Evolutionary conservation across 1,140 invertebrate genomes (phyloP), one percentile per base, ranked within the genome.

Genomic region (Melitaea cinxia): DNA sequence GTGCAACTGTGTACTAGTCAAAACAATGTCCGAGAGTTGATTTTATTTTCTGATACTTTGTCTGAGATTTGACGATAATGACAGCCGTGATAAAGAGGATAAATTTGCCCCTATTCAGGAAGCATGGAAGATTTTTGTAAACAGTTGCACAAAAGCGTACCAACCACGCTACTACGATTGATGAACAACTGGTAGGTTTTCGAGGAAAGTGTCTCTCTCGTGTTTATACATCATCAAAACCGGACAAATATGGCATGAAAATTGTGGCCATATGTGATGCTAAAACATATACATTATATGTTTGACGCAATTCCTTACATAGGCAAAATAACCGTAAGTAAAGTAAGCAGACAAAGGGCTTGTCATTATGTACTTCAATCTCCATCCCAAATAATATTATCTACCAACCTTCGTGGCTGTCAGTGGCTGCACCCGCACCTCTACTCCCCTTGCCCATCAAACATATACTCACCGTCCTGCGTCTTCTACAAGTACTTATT

Each of bases 231-330:
- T 23, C 55, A 10, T 24, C 12, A n/a, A 57, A 42, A 24, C 55
- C 55, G 4, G 55, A 57, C 37, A 39, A 45, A 42, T 42, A 42
- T 57, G 55, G 55, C 12, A n/a, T 57, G 19, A 57, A 57, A 57
- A 24, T 42, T 24, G 35, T 42, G 10, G 21, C 37, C 19, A 42
- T 57, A n/a, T 42, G 37, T 57, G 35, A 57, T 42, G 35, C 55
- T 7, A 39, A 57, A 17, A 57, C 55, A 4, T 57, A 23, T 21
- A n/a, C n/a, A n/a, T n/a, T 56, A 56, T 26, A 57, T 57, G 37
- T 24, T 57, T 23, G 35, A 57, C 12, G 55, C 55, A 1, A 37
- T 55, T 17, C 53, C 53, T 12, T 57, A 57, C 23, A 37, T 56
- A 23, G 54, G 33, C 30, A 56, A 56, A 39, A 10, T 1, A 37